Evolutionary conservation across 2,113 vertebrate species (phyloP).

Genomic region (Strix aluco): DNA sequence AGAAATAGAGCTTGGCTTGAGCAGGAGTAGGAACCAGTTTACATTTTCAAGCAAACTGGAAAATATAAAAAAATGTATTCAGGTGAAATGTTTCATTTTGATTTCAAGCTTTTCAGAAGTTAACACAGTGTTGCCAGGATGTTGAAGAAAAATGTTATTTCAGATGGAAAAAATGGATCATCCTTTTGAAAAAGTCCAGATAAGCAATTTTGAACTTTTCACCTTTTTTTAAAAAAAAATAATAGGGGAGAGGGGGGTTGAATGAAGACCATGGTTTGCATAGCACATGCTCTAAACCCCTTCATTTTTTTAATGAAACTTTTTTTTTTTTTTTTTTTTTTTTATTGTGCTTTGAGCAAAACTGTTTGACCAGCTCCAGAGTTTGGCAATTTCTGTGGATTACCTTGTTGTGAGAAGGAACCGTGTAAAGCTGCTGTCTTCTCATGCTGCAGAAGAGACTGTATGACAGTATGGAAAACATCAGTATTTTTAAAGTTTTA

Average conservation of each 20-base stretch:
- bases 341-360: neutral
- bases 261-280: neutral
- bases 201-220: neutral
- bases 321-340: neutral
- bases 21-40: neutral
- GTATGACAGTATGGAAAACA: neutral
- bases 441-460: neutral
- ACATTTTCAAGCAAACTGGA: neutral
- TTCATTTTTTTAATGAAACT: neutral
- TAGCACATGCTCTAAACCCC: neutral
- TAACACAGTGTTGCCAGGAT: neutral
- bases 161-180: neutral
- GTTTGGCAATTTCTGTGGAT: neutral
- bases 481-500: neutral
- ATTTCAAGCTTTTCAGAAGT: neutral
- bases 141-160: neutral
- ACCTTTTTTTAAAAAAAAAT: neutral
- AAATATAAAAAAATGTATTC: neutral
- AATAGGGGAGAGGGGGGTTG: neutral
- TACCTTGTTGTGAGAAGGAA: neutral
- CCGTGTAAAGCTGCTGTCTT: rapidly evolving
- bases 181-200: neutral
- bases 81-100: neutral
- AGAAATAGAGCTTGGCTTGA: neutral
- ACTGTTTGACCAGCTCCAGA: neutral